Evolutionary conservation across 2,113 vertebrate species (phyloP).

Genomic region (Gasterosteus aculeatus): DNA sequence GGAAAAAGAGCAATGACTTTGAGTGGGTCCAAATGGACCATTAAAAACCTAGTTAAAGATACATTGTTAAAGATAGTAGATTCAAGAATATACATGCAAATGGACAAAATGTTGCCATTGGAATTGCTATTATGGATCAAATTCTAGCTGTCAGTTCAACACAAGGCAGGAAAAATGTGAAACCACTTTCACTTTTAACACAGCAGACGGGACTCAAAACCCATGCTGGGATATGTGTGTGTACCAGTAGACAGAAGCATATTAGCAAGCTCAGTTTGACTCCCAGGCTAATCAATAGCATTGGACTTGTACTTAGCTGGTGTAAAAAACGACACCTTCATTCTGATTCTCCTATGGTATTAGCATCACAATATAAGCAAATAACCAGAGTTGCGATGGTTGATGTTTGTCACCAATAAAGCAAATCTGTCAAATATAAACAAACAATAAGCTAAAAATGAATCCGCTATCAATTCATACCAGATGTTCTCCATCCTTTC

Average conservation of each 20-base stretch:
- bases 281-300: constrained; percentile 38
- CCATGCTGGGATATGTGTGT: constrained; percentile 22
- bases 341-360: background rate
- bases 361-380: constrained; percentile 7
- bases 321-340: constrained; percentile 3
- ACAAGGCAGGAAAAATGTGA: background rate
- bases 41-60: background rate
- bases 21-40: constrained; percentile 4
- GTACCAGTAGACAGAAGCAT: constrained; percentile 19
- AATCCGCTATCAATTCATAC: constrained; percentile 16
- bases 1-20: constrained; percentile 29
- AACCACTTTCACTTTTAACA: constrained; percentile 7
- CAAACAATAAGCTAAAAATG: constrained; percentile 36
- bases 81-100: background rate
- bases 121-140: background rate
- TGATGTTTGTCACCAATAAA: constrained; percentile 5
- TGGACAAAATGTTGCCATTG: background rate
- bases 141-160: background rate
- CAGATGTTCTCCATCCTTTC: constrained; percentile 26
- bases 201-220: background rate
- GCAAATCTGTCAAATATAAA: constrained; percentile 8
- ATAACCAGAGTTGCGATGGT: background rate
- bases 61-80: too few species aligned
- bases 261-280: constrained; percentile 33
- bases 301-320: constrained; percentile 23